Conservation (phyloP, 2,797 vertebrate genomes). For the Pangasius mekongensis region DNA sequence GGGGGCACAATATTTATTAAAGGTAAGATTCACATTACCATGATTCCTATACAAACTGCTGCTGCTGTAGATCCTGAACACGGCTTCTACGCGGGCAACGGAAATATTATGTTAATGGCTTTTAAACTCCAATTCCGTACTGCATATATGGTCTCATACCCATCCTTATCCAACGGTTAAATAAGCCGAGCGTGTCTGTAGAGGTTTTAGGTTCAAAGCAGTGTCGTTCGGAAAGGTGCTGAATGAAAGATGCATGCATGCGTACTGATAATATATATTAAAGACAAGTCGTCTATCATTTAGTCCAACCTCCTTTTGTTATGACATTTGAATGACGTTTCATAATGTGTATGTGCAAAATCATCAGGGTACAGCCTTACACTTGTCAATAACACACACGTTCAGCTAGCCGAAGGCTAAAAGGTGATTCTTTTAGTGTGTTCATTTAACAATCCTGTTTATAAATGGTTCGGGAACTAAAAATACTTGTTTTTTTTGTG, state of each 20-base stretch:
- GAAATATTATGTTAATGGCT: slow-evolving; percentile 46
- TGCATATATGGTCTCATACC: slow-evolving; percentile 31
- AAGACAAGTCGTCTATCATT: not conserved
- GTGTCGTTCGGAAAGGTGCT: not conserved
- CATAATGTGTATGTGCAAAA: slow-evolving; percentile 5
- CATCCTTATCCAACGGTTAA: slow-evolving; percentile 8
- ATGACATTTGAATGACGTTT: not conserved
- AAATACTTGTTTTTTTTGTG: slow-evolving; percentile 5
- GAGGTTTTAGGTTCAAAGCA: slow-evolving; percentile 5
- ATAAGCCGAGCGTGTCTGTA: slow-evolving; percentile 27
- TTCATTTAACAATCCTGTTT: not conserved
- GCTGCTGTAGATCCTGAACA: slow-evolving; percentile 28
- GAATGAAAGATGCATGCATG: slow-evolving; percentile 31
- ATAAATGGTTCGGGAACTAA: not conserved
- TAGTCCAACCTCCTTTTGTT: not conserved
- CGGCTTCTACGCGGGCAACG: slow-evolving; percentile 26
- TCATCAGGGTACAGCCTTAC: not conserved
- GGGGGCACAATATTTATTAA: slow-evolving; percentile 26
- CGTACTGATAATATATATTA: not conserved
- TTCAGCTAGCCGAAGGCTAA: not conserved
- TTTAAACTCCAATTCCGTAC: slow-evolving; percentile 48
- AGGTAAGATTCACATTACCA: slow-evolving; percentile 41
- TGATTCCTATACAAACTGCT: slow-evolving; percentile 28
- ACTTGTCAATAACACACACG: not conserved
- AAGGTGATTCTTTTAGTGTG: not conserved